Conservation (phyloP, 2,797 vertebrate species). For the Antennarius maculatus region DNA sequence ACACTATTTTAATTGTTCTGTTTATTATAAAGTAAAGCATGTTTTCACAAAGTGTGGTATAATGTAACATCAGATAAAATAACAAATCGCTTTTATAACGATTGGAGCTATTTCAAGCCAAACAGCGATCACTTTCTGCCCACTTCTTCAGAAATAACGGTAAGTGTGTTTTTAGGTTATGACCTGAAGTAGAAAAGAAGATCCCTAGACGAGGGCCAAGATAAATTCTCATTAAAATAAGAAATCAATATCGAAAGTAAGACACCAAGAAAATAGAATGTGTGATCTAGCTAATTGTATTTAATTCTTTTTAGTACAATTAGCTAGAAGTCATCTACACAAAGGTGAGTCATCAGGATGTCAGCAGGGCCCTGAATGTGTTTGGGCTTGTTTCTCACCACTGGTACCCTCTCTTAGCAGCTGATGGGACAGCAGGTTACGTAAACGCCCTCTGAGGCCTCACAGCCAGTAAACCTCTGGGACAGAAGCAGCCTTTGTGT, state of each 20-base stretch:
- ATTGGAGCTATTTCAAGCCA: no score
- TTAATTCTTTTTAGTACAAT: background rate
- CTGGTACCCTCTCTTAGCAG: background rate
- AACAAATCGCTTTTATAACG: no score
- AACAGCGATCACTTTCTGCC: no score
- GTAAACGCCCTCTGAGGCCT: conserved; percentile 25
- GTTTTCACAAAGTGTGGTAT: no score
- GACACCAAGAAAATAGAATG: background rate
- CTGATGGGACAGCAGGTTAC: conserved; percentile 15
- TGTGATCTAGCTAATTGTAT: background rate
- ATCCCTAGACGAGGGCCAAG: conserved; percentile 1
- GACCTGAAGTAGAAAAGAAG: no score
- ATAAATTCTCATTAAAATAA: background rate
- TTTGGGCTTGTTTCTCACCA: background rate
- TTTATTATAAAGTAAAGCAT: no score
- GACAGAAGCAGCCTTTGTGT: conserved; percentile 32
- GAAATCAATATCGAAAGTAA: background rate
- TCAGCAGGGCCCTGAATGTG: background rate
- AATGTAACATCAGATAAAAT: no score
- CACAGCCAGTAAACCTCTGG: conserved; percentile 27
- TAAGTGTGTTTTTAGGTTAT: no score
- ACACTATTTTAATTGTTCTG: background rate
- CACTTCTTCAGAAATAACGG: no score
- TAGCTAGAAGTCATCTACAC: background rate
- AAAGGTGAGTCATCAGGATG: background rate